Percentiles rank a stretch among this genome's conserved stretches.
These are phyloP conservation scores for Narcine bancroftii DNA, from an alignment of 2,113 vertebrate genomes.

Conservation along the genomic window DNA sequence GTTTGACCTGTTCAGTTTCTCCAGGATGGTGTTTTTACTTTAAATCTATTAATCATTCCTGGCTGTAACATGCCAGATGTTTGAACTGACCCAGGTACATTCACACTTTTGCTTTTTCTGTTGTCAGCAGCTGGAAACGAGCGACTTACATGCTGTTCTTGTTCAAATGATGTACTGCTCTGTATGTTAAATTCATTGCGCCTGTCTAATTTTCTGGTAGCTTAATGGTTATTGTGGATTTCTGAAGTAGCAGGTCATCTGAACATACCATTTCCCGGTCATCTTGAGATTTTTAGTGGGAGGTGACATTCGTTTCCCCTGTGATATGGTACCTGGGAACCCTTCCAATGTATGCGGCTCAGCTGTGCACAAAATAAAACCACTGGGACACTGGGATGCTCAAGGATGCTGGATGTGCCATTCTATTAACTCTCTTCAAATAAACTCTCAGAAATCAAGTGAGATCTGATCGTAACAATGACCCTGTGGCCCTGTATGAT, in stretches of 20 bases:
- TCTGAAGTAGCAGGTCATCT: background rate
- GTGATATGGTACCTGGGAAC: background rate
- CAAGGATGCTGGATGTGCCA: background rate
- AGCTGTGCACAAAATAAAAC: background rate
- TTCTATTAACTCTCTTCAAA: background rate
- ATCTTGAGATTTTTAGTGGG: background rate
- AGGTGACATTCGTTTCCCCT: background rate
- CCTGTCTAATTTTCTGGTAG: background rate
- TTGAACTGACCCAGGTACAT: background rate
- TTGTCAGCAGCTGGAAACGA: conserved; percentile 25
- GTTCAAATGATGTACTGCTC: background rate
- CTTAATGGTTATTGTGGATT: background rate
- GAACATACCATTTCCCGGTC: background rate
- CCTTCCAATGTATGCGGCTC: background rate
- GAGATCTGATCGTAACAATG: background rate
- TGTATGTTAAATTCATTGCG: background rate
- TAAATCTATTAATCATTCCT: background rate
- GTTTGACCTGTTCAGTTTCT: too few species aligned
- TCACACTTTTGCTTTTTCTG: background rate
- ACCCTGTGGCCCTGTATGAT: background rate
- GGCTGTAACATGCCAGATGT: background rate
- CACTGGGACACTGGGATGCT: background rate
- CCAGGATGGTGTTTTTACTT: too few species aligned
- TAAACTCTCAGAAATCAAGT: background rate
- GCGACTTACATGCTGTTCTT: background rate